Evolutionary conservation across 2,888 invertebrate species (phyloP).

Genomic region (Priocnemis perturbator): DNA sequence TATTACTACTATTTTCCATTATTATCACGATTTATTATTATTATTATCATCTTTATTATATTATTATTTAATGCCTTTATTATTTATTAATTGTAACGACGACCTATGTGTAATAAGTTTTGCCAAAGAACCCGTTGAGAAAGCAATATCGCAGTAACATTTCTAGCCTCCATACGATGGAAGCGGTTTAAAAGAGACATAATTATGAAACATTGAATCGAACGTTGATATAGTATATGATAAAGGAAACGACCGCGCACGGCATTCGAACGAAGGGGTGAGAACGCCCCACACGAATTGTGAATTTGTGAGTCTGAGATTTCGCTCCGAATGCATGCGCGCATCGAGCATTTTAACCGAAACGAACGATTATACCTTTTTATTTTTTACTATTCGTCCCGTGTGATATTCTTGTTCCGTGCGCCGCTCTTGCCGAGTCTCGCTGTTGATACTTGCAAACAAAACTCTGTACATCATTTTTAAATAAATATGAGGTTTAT

Average conservation of each 20-base stretch:
- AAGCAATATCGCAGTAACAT: constrained; percentile 63
- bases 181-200: constrained; percentile 35
- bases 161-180: constrained; percentile 54
- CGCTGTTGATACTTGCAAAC: constrained; percentile 73
- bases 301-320: constrained; percentile 37
- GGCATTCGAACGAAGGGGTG: constrained; percentile 36
- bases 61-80: constrained; percentile 71
- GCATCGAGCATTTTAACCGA: constrained; percentile 27
- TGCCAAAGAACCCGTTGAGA: constrained; percentile 72
- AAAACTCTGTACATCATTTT: constrained; percentile 75
- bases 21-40: constrained; percentile 55
- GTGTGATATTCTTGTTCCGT: constrained; percentile 73
- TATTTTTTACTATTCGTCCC: constrained; percentile 55
- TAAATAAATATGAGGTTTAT: constrained; percentile 75
- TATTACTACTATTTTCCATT: constrained; percentile 29
- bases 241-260: constrained; percentile 22
- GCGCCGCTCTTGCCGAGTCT: constrained; percentile 74
- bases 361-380: constrained; percentile 27
- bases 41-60: constrained; percentile 61
- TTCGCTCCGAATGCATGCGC: constrained; percentile 37
- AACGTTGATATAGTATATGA: not conserved
- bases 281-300: constrained; percentile 21
- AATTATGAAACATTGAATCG: constrained; percentile 14
- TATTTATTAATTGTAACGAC: constrained; percentile 73
- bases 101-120: constrained; percentile 75